Base-by-base conservation (phyloP, 2,113 vertebrate species). In the Istiophorus platypterus region DNA sequence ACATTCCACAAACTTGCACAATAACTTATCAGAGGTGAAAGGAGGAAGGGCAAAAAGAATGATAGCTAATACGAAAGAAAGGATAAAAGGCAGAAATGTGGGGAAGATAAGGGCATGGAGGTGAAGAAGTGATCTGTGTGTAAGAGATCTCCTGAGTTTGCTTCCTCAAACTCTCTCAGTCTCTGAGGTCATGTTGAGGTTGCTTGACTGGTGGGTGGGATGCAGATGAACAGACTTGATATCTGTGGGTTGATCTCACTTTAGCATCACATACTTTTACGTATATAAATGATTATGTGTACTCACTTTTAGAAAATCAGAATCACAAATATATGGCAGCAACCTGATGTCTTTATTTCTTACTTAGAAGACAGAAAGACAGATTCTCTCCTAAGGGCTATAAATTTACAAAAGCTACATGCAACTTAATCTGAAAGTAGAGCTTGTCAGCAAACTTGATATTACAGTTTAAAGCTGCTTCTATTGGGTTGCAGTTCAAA, bases 401-500 rank as follows among this genome's bases (percentile, higher is more conserved):
- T 89, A 88, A n/a, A 82, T 82, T 75, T n/a, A 85, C 86, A 91
- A 89, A 90, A 88, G 80, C 81, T 76, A 69, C 76, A 64, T 68
- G 91, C 65, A 94, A 92, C 90, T 85, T 64, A 85, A 93, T 87
- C 92, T 89, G 91, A 93, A 93, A 93, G 92, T 93, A 92, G 89
- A 93, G 89, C 90, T 92, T 85, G 76, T 92, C 85, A 72, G 85
- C 70, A 90, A 93, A 93, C 88, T 83, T 80, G 91, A 94, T 93
- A 91, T 89, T 81, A 87, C 90, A 91, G 91, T 94, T 92, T 88
- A 88, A 85, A 85, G 89, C 88, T 51, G 58, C 81, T 78, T 93
- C 93, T 88, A 85, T 85, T 86, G 84, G 91, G 85, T 87, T 91
- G 88, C 84, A 93, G 91, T 92, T 94, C 93, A 93, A 94, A 94